Conservation (phyloP, 1,140 invertebrate genomes). For the Philopotamus ludificatus region DNA sequence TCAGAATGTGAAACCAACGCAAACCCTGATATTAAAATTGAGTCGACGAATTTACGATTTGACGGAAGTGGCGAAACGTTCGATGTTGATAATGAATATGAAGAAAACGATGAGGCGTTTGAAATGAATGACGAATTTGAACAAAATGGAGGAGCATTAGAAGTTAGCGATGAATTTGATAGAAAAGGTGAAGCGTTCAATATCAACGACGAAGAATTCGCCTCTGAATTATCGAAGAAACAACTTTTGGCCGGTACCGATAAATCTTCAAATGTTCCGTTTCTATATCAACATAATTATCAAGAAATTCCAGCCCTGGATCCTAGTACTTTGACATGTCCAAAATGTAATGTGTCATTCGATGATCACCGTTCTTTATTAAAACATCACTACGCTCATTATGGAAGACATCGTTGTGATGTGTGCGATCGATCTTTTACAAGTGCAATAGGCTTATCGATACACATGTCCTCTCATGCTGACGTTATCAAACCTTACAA, state of each 20-base stretch:
- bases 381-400: not conserved
- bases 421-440: not conserved
- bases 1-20: too few relatives aligned
- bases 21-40: too few relatives aligned
- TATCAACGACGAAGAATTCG: too few relatives aligned
- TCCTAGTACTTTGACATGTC: not conserved
- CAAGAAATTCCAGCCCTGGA: not conserved
- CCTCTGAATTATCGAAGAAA: too few relatives aligned
- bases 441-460: not conserved
- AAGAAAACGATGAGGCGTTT: too few relatives aligned
- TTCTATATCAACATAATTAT: not conserved
- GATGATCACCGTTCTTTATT: not conserved
- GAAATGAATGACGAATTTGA: too few relatives aligned
- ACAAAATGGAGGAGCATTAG: too few relatives aligned
- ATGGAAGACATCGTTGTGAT: not conserved
- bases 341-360: not conserved
- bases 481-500: not conserved
- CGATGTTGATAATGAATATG: too few relatives aligned
- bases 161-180: too few relatives aligned
- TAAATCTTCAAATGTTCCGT: not conserved
- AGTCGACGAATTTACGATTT: too few relatives aligned
- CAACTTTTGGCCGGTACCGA: not conserved
- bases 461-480: not conserved
- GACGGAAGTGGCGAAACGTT: too few relatives aligned
- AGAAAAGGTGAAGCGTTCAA: too few relatives aligned